These are phyloP conservation scores for Himalopsyche tibetana DNA, from an alignment of 2,888 invertebrate species.

Conservation along the genomic window DNA sequence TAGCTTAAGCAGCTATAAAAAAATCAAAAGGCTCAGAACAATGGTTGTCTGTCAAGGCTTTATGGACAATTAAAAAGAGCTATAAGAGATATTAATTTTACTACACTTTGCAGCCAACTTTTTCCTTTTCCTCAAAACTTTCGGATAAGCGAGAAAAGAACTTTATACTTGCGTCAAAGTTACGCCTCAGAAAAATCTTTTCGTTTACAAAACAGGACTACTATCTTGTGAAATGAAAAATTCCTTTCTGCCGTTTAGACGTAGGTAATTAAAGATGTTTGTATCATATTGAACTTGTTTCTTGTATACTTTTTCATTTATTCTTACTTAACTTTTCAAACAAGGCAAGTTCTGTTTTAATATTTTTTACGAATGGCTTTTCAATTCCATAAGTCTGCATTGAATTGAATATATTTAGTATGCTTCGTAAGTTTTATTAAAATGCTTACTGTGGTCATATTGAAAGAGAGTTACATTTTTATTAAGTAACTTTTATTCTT, in stretches of 20 bases:
- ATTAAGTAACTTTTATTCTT: too few species aligned
- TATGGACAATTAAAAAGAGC: slow-evolving; percentile 55
- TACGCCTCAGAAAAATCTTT: slow-evolving; percentile 31
- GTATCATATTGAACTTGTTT: background rate
- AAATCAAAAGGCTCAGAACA: background rate
- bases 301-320: background rate
- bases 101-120: slow-evolving; percentile 56
- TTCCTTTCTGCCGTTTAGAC: background rate
- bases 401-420: too few species aligned
- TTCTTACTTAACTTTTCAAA: background rate
- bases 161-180: background rate
- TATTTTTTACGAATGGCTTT: background rate
- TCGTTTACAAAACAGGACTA: background rate
- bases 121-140: slow-evolving; percentile 49
- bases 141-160: slow-evolving; percentile 13
- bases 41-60: background rate
- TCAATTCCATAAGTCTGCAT: too few species aligned
- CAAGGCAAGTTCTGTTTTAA: background rate
- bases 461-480: too few species aligned
- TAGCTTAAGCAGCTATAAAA: too few species aligned
- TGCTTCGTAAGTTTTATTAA: too few species aligned
- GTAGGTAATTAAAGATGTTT: slow-evolving; percentile 17
- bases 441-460: too few species aligned
- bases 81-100: slow-evolving; percentile 59
- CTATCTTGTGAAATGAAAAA: background rate